Base-by-base conservation (phyloP, 2,113 vertebrate species). In the Nipponia nippon region DNA sequence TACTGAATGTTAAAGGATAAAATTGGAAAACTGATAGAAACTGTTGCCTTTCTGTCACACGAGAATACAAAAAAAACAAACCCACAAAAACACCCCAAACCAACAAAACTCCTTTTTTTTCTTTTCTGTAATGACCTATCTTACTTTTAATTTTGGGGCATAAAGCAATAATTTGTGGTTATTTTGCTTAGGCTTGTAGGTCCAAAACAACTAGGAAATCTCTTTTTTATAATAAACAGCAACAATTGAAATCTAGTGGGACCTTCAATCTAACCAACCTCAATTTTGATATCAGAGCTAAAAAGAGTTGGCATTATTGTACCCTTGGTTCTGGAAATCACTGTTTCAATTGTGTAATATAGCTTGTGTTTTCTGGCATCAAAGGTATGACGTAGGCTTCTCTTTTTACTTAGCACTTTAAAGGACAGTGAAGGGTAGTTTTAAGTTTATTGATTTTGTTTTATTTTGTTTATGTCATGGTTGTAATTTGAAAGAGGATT, bases 361-460 rank as follows among this genome's bases (percentile, higher is more conserved):
- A 92, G 8, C 8, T 85, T 4, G 36, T 6, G 8, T 63, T 94
- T 93, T 85, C 75, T 83, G 32, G 13, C 32, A 62, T 7, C 44
- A 25, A 62, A 58, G 2, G 6, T 27, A 34, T 77, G 16, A 66
- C 40, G 14, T 7, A 58, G 13, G 16, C 5, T 66, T 73, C 55
- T 79, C 13, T 30, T 72, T 88, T 71, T 75, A 47, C 25, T 80
- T 83, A 75, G 26, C 6, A 34, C 8, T 88, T 90, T 52, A 70
- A 78, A 94, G 65, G 55, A 88, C 62, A 82, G 17, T 29, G 56
- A 91, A 96, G 70, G 42, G 6, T 63, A 91, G 17, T 63, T 94
- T 87, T 30, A 90, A 80, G 27, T 63, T 83, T 89, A 95, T 94
- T 83, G 86, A 93, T 93, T 96, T 92, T 86, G 2, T 17, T 76